These are phyloP conservation scores for Chelonia mydas DNA, from an alignment of 2,797 vertebrate species.

Conservation along the genomic window DNA sequence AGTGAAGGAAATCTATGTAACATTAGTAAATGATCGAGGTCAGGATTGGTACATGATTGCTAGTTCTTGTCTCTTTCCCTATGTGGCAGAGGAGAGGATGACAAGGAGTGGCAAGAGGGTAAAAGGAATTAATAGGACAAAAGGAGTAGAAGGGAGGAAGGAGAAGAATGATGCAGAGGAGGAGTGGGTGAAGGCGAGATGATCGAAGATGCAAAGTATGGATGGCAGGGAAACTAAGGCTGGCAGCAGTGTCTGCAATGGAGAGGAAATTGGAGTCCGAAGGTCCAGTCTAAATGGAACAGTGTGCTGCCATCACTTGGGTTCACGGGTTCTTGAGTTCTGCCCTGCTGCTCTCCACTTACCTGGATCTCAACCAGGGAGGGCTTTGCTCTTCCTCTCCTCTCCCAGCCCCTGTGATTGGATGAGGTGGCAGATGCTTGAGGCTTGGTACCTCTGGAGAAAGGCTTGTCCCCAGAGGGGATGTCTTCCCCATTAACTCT, in stretches of 20 bases:
- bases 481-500: not conserved
- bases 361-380: not conserved
- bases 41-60: not conserved
- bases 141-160: not conserved
- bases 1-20: not conserved
- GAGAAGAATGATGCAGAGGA: fast-evolving
- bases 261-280: not conserved
- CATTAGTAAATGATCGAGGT: not conserved
- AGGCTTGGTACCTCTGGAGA: not conserved
- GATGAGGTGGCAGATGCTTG: not conserved
- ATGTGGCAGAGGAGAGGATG: too few species aligned
- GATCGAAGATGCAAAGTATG: not conserved
- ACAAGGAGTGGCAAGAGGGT: fast-evolving
- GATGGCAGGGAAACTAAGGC: not conserved
- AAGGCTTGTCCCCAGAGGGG: not conserved
- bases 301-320: not conserved
- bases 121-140: not conserved
- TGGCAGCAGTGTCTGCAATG: not conserved
- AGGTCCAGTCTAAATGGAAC: not conserved
- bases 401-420: not conserved
- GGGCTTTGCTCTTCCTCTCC: not conserved
- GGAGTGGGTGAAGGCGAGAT: not conserved
- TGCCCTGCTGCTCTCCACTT: not conserved
- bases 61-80: not conserved
- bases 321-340: not conserved